A percentile compares a stretch with the other conserved stretches of the same genome.
Conservation (phyloP, 2,113 vertebrate genomes). For the Argyrosomus japonicus region DNA sequence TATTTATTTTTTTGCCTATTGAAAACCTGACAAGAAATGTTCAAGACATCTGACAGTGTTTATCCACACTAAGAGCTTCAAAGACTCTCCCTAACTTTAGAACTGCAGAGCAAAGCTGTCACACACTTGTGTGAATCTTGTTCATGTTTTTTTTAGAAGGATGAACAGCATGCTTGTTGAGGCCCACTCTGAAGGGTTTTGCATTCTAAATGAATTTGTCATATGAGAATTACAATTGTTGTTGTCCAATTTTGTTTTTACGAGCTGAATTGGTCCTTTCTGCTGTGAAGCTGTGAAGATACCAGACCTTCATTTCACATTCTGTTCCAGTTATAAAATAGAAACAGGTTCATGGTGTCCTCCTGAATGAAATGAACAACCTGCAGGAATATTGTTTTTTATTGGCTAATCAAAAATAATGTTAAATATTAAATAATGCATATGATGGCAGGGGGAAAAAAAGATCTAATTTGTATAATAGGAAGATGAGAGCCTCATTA, state of each 20-base stretch:
- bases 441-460: conserved; percentile 52
- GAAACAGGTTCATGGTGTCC: conserved; percentile 40
- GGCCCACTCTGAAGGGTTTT: conserved; percentile 31
- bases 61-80: conserved; percentile 44
- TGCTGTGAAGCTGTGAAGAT: conserved; percentile 26
- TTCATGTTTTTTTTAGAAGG: conserved; percentile 54
- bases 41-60: conserved; percentile 63
- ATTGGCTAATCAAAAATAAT: conserved; percentile 46
- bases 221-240: conserved; percentile 51
- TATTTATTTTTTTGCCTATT: conserved; percentile 15
- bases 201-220: conserved; percentile 56
- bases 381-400: conserved; percentile 20
- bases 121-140: conserved; percentile 46
- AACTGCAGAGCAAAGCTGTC: conserved; percentile 43
- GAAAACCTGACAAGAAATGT: conserved; percentile 28
- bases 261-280: conserved; percentile 35
- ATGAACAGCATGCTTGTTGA: conserved; percentile 41
- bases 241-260: conserved; percentile 46
- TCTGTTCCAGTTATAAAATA: conserved; percentile 21
- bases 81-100: conserved; percentile 32
- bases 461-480: conserved; percentile 72
- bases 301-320: conserved; percentile 44
- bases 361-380: conserved; percentile 3
- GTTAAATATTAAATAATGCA: conserved; percentile 68
- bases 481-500: conserved; percentile 71